Conservation (phyloP, 2,888 invertebrate species). For the Cosmorhoe ocellata region DNA sequence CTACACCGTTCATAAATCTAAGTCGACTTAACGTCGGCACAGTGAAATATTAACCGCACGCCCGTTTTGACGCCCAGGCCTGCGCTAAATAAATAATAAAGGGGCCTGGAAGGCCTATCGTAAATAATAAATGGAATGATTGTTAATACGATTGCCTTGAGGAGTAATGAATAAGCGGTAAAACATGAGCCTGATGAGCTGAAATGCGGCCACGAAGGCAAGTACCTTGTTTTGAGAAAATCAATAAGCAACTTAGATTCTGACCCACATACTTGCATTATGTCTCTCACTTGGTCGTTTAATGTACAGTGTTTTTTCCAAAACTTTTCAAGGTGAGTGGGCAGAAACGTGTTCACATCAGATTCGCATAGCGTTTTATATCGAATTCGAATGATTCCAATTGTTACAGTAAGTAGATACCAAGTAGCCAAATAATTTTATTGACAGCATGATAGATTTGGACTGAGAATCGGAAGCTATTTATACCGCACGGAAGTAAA, state of each 20-base stretch:
- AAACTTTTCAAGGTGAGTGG: too few relatives aligned
- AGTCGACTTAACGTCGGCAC: conserved; percentile 75
- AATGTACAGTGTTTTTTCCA: too few relatives aligned
- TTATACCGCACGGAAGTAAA: conserved; percentile 4
- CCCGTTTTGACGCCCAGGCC: conserved; percentile 69
- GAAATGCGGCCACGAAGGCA: conserved; percentile 2
- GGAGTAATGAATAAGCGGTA: conserved; percentile 23
- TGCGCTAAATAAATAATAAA: conserved; percentile 67
- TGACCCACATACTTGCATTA: too few relatives aligned
- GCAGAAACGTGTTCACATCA: too few relatives aligned
- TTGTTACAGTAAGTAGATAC: neutral
- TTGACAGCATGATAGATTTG: neutral
- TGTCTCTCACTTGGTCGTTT: too few relatives aligned
- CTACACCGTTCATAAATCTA: conserved; percentile 71
- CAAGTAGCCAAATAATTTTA: neutral
- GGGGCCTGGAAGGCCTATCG: conserved; percentile 51
- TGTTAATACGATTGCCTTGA: conserved; percentile 28
- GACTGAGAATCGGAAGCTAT: conserved; percentile 1
- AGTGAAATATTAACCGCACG: conserved; percentile 79
- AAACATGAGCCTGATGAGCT: conserved; percentile 12
- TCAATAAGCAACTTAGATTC: conserved; percentile 9
- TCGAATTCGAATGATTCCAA: too few relatives aligned
- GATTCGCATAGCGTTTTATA: too few relatives aligned
- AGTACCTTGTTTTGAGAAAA: conserved; percentile 9
- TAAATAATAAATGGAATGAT: conserved; percentile 32